These are phyloP conservation scores for Lutjanus argentimaculatus DNA, from an alignment of 2,797 vertebrate genomes.

Conservation along the genomic window DNA sequence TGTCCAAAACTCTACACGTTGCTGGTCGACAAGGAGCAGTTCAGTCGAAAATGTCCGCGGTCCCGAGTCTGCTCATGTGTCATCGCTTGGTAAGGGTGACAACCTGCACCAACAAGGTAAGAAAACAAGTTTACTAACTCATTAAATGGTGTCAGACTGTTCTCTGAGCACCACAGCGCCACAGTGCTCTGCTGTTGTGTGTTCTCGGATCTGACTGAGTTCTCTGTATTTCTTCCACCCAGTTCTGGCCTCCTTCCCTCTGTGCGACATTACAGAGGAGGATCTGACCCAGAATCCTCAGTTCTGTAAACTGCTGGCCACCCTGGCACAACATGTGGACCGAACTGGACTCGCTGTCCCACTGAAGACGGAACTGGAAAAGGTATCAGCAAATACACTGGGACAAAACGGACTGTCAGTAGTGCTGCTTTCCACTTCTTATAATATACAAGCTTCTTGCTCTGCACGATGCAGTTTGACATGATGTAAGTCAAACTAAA, in stretches of 20 bases:
- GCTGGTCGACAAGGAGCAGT: fast-evolving
- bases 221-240: background rate
- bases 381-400: conserved; percentile 63
- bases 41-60: conserved; percentile 63
- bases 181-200: no score
- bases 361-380: conserved; percentile 86
- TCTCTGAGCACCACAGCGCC: no score
- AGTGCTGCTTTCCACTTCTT: background rate
- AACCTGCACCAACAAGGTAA: conserved; percentile 80
- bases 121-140: background rate
- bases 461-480: background rate
- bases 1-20: fast-evolving
- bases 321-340: conserved; percentile 86
- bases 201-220: no score
- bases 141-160: no score
- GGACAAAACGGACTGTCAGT: background rate
- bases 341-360: conserved; percentile 84
- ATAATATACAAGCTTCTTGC: background rate
- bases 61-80: conserved; percentile 42
- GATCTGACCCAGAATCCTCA: conserved; percentile 87
- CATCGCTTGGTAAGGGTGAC: conserved; percentile 73
- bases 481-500: background rate
- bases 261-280: conserved; percentile 86
- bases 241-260: conserved; percentile 86
- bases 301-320: conserved; percentile 87